phyloP scores from a whole-genome alignment of 2,797 vertebrate species.

The Fistularia commersonii region DNA sequence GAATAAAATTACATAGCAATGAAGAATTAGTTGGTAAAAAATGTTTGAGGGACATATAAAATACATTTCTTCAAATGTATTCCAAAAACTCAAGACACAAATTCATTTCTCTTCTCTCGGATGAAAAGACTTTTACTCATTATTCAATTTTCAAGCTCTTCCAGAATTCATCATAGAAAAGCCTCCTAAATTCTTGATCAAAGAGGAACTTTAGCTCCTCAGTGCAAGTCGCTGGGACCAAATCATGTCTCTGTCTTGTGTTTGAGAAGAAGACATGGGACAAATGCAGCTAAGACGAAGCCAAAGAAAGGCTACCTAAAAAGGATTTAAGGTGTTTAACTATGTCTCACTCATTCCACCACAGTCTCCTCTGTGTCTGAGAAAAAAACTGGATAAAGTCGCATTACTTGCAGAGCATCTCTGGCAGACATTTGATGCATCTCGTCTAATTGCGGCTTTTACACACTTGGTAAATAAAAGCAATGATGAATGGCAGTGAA shows the following conservation, averaged over 20 bases:
- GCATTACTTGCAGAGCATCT: conserved; percentile 2
- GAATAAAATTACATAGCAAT: background rate
- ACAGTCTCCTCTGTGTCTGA: conserved; percentile 28
- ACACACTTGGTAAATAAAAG: conserved; percentile 30
- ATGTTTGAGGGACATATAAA: no score
- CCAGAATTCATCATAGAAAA: conserved; percentile 65
- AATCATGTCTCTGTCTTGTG: conserved; percentile 48
- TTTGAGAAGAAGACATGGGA: conserved; percentile 57
- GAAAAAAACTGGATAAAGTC: conserved; percentile 18
- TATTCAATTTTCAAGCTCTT: conserved; percentile 42
- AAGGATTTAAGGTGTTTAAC: conserved; percentile 67
- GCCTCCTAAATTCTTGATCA: conserved; percentile 75
- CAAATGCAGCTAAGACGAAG: conserved; percentile 72
- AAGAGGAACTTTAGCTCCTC: conserved; percentile 71
- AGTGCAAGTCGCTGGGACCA: conserved; percentile 44
- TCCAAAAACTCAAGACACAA: conserved; percentile 1
- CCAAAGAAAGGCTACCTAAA: conserved; percentile 71
- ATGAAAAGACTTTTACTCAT: conserved; percentile 19
- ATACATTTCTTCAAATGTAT: no score
- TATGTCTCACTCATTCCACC: conserved; percentile 54
- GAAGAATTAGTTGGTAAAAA: no score
- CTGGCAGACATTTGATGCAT: conserved; percentile 1
- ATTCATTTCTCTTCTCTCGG: conserved; percentile 4
- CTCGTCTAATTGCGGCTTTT: conserved; percentile 20
- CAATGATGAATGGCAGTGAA: conserved; percentile 37